Conservation (phyloP, 2,888 invertebrate species). For the Microctonus brassicae region DNA sequence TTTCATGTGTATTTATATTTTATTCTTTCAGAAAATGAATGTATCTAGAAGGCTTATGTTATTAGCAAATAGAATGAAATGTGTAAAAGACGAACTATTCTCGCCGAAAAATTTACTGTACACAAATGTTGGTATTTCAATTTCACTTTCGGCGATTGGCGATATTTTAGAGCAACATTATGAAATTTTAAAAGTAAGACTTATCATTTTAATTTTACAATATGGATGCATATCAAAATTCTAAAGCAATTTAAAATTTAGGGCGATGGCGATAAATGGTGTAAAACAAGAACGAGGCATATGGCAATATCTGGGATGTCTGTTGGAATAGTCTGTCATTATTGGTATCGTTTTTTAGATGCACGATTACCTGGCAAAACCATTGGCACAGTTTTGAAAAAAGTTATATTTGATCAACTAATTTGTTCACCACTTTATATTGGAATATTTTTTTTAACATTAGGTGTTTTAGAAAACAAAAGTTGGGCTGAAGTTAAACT, state of each 20-base stretch:
- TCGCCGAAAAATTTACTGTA: constrained; percentile 77
- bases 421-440: constrained; percentile 88
- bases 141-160: constrained; percentile 81
- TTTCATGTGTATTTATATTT: background rate
- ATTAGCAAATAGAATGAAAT: constrained; percentile 42
- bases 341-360: constrained; percentile 88
- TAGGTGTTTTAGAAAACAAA: constrained; percentile 80
- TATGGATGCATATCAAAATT: background rate
- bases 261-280: constrained; percentile 73
- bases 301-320: constrained; percentile 85
- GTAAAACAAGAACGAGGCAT: constrained; percentile 76
- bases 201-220: background rate
- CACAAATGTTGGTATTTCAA: constrained; percentile 85
- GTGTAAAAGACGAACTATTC: constrained; percentile 56
- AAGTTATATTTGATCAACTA: constrained; percentile 86
- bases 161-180: constrained; percentile 86
- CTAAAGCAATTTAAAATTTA: constrained; percentile 41
- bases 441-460: constrained; percentile 81
- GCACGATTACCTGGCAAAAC: constrained; percentile 78
- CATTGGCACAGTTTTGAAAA: constrained; percentile 78
- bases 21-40: constrained; percentile 50
- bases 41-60: constrained; percentile 46
- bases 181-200: constrained; percentile 73
- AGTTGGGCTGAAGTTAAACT: constrained; percentile 74
- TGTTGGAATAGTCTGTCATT: constrained; percentile 85